Evolutionary conservation across 1,140 invertebrate species (phyloP).

Genomic region (Drosophila yakuba): DNA sequence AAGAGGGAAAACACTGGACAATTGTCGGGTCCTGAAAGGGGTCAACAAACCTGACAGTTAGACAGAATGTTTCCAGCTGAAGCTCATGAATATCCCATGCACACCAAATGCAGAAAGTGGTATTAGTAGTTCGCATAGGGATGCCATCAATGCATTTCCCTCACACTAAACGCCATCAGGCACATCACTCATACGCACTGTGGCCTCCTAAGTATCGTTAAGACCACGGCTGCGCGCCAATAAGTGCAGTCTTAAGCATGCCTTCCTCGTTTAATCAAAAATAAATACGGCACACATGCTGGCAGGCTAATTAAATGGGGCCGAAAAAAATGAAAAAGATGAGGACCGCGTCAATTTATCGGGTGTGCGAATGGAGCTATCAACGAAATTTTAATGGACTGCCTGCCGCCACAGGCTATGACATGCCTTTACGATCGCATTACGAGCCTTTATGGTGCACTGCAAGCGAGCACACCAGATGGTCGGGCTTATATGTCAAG

Average conservation of each 20-base stretch:
- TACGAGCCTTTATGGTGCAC: constrained; percentile 41
- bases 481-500: constrained; percentile 23
- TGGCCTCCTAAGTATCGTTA: constrained; percentile 1
- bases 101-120: background rate
- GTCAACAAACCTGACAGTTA: constrained; percentile 38
- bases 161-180: background rate
- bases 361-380: constrained; percentile 52
- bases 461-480: constrained; percentile 56
- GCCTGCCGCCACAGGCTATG: constrained; percentile 49
- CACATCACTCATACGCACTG: constrained; percentile 60
- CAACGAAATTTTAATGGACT: constrained; percentile 73
- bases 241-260: constrained; percentile 37
- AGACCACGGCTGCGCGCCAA: constrained; percentile 15
- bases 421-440: constrained; percentile 68
- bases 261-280: constrained; percentile 56
- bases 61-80: constrained; percentile 15
- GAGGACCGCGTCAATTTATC: constrained; percentile 21
- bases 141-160: background rate
- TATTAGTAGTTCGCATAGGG: background rate
- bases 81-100: constrained; percentile 18
- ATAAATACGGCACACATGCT: constrained; percentile 20
- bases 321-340: constrained; percentile 18
- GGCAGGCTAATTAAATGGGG: constrained; percentile 61
- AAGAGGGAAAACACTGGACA: constrained; percentile 12
- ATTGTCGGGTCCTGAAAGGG: constrained; percentile 26